phyloP scores from a whole-genome alignment of 2,888 invertebrate genomes.

The Xestia rhomboidea region DNA sequence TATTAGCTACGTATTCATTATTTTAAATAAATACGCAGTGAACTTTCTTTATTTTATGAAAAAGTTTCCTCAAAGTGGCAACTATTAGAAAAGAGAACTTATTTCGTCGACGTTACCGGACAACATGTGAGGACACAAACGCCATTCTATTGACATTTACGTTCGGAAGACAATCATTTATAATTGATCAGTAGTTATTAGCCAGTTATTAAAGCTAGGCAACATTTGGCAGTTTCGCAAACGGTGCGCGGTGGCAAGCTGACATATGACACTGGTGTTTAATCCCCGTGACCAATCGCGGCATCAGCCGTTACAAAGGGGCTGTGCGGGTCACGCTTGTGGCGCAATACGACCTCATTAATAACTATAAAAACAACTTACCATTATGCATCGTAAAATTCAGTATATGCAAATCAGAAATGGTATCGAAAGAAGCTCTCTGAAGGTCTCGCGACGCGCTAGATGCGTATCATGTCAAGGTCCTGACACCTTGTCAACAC shows the following conservation, averaged over 20 bases:
- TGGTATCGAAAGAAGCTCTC: constrained; percentile 59
- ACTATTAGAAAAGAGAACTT: constrained; percentile 7
- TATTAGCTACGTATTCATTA: not conserved
- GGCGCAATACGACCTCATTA: constrained; percentile 74
- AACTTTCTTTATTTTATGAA: not conserved
- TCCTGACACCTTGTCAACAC: constrained; percentile 56
- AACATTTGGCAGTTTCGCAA: constrained; percentile 61
- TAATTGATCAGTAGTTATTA: constrained; percentile 40
- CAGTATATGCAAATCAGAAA: constrained; percentile 64
- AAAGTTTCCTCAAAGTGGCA: not conserved
- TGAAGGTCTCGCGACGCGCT: constrained; percentile 58
- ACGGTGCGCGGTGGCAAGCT: constrained; percentile 51
- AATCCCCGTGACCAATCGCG: constrained; percentile 78
- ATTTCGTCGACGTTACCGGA: constrained; percentile 11
- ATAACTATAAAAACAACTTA: constrained; percentile 68
- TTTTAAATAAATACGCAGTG: constrained; percentile 17
- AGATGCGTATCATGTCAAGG: constrained; percentile 65
- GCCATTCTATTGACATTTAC: constrained; percentile 53
- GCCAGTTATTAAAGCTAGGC: constrained; percentile 54
- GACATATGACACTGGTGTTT: constrained; percentile 66
- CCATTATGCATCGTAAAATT: constrained; percentile 57
- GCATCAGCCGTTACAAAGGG: constrained; percentile 70
- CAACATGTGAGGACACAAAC: constrained; percentile 23
- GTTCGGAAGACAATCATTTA: constrained; percentile 51
- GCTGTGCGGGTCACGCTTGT: constrained; percentile 73